Percentiles rank a stretch among this genome's conserved stretches.
Conservation (phyloP, 2,888 invertebrate species). For the Chironomus riparius region DNA sequence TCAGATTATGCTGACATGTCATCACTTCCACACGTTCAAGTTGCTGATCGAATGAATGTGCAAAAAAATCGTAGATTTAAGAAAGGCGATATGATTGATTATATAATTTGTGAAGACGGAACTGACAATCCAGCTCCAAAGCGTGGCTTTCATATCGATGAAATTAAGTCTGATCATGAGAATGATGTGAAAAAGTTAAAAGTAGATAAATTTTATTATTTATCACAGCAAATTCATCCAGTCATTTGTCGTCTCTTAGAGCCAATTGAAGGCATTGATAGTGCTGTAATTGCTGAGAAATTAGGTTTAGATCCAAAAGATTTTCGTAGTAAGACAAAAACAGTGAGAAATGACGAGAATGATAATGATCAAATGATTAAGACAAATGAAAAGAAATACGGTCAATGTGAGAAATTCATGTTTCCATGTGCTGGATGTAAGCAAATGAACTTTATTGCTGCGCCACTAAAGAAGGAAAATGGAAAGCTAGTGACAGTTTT, state of each 20-base stretch:
- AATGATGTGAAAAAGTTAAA: constrained; percentile 45
- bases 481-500: constrained; percentile 50
- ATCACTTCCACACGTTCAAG: constrained; percentile 78
- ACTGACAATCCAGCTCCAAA: constrained; percentile 71
- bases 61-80: constrained; percentile 73
- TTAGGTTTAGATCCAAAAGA: constrained; percentile 59
- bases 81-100: constrained; percentile 91
- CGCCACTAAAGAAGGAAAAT: constrained; percentile 41
- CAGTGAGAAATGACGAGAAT: constrained; percentile 33
- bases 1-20: constrained; percentile 81
- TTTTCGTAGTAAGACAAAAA: constrained; percentile 38
- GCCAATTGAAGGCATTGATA: constrained; percentile 89
- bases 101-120: constrained; percentile 90
- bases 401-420: constrained; percentile 54
- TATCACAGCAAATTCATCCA: constrained; percentile 92
- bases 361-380: constrained; percentile 38
- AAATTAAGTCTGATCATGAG: constrained; percentile 59
- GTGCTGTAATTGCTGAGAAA: constrained; percentile 79
- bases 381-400: constrained; percentile 45
- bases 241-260: constrained; percentile 91
- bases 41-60: constrained; percentile 76
- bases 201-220: constrained; percentile 83
- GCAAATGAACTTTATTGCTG: constrained; percentile 46
- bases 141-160: constrained; percentile 89
- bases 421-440: constrained; percentile 56